Evolutionary conservation across 2,888 invertebrate species (phyloP), one percentile per base, ranked within the genome.

Genomic region (Netelia fuscicornis): DNA sequence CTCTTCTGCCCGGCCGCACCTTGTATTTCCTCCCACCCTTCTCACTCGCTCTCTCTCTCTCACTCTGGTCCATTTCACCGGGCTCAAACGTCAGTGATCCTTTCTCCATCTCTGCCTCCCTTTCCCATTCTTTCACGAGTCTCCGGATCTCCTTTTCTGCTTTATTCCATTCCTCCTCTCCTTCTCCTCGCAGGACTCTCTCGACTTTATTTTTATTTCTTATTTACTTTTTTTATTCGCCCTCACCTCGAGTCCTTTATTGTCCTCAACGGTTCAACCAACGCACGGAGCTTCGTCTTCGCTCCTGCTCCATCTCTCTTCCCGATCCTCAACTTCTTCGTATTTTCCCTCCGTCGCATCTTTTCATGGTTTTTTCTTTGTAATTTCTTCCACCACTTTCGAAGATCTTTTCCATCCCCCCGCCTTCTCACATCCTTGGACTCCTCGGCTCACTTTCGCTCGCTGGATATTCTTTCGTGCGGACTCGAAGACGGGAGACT

Each of bases 1-100:
- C 88, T 87, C 85, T 79, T 75, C 76, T 65, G 23, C 56, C 65
- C 85, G 86, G 87, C 87, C 87, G 88, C 89, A 85, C 87, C 89
- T 89, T 89, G 88, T 88, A 87, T 74, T 85, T 78, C 85, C 77
- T 78, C 84, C 78, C 54, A 20, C 75, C 44, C 77, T 85, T 81
- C 25, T 25, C 25, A 2, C 25, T 25, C 25, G 2, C 25, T 75
- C 72, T 23, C 77, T 81, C 44, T 85, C 77, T 81, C 79, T 83
- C 81, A 77, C 71, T 44, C 82, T 82, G 60, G 68, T 75, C 80
- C 54, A 74, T 70, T 83, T 82, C 75, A 48, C 11, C 10, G 48
- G 11, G 48, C 13, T 48, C 48, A 13, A 44, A 58, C 81, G 60
- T 75, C 74, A 48, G 65, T 56, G 78, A 83, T 65, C 54, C 56